A percentile compares a stretch with the other conserved stretches of the same genome.
Evolutionary conservation across 2,888 invertebrate genomes (phyloP).

Genomic region (Eupithecia tripunctaria): DNA sequence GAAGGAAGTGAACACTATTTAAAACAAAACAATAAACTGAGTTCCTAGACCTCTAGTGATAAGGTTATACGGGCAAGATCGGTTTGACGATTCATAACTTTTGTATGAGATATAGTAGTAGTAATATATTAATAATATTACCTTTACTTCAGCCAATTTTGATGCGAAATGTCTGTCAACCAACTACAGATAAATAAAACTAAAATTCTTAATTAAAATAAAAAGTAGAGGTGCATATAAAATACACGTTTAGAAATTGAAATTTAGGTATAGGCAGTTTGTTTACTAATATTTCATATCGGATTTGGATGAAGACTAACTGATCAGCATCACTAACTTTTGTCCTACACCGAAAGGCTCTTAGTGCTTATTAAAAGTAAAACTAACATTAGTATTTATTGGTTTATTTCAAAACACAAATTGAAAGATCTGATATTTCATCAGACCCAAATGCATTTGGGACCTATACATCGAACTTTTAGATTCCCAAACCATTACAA

Average conservation of each 20-base stretch:
- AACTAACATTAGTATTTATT: conserved; percentile 64
- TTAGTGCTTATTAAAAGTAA: conserved; percentile 18
- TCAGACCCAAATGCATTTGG: conserved; percentile 76
- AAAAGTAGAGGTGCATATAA: background rate
- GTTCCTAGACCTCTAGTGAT: conserved; percentile 7
- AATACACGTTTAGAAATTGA: background rate
- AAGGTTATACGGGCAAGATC: background rate
- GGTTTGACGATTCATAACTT: background rate
- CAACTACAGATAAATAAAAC: background rate
- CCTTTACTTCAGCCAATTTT: background rate
- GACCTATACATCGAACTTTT: conserved; percentile 64
- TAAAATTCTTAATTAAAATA: too few relatives aligned
- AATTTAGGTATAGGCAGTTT: background rate
- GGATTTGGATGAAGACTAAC: background rate
- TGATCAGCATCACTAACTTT: too few relatives aligned
- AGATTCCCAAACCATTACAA: conserved; percentile 76
- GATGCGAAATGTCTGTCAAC: background rate
- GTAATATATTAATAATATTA: background rate
- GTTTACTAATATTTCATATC: background rate
- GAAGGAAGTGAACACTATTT: conserved; percentile 4
- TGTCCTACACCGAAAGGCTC: background rate
- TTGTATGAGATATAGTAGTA: background rate
- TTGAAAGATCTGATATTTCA: conserved; percentile 79
- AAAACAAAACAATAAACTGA: background rate
- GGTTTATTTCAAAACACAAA: conserved; percentile 83